Evolutionary conservation across 2,888 invertebrate genomes (phyloP).

Genomic region (Catotricha subobsoleta): DNA sequence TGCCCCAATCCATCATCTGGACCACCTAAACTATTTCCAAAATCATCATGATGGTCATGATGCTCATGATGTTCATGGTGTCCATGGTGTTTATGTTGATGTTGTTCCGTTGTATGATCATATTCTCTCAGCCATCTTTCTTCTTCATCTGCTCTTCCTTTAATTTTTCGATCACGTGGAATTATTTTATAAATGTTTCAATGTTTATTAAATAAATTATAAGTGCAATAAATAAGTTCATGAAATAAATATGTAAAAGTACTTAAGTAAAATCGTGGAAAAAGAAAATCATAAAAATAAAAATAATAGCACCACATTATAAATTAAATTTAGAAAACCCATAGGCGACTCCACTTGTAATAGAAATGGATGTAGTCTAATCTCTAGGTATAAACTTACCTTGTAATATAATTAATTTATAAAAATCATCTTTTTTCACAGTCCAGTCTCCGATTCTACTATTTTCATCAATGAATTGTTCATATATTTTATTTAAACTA

Average conservation of each 20-base stretch:
- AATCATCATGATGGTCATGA: not conserved
- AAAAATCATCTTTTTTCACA: not conserved
- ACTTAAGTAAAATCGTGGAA: not conserved
- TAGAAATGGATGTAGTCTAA: not conserved
- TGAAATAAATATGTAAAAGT: too few species aligned
- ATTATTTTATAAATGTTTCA: too few species aligned
- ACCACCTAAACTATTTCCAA: not conserved
- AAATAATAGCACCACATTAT: not conserved
- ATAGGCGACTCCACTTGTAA: not conserved
- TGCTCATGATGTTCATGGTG: not conserved
- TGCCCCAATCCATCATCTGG: not conserved
- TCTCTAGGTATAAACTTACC: not conserved
- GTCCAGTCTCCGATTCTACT: not conserved
- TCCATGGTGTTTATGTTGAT: not conserved
- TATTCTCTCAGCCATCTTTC: too few species aligned
- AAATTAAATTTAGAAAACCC: not conserved
- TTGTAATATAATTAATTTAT: not conserved
- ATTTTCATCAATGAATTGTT: not conserved
- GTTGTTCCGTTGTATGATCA: not conserved
- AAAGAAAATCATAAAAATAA: not conserved
- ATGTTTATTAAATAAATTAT: too few species aligned
- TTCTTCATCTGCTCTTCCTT: conserved; percentile 1
- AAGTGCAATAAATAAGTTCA: too few species aligned
- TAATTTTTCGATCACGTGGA: too few species aligned
- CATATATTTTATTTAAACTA: not conserved